Percentiles rank a stretch among this genome's conserved stretches.
Conservation (phyloP, 2,113 vertebrate genomes). For the Chitala chitala region DNA sequence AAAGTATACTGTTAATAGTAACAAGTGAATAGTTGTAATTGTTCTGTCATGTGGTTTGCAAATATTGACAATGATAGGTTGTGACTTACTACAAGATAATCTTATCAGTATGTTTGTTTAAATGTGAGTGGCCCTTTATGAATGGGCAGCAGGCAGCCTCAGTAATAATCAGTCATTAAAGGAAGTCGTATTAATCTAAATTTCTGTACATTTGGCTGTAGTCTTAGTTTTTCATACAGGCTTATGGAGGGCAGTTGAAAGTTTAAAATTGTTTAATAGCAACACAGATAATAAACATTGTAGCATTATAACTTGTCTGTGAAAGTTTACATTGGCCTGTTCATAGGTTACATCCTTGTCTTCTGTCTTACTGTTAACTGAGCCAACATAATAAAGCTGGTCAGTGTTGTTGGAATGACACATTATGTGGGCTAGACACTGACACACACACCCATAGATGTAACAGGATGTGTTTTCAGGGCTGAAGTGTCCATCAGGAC, state of each 20-base stretch:
- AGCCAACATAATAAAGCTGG: background rate
- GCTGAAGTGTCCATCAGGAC: background rate
- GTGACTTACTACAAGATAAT: background rate
- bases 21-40: no score
- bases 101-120: background rate
- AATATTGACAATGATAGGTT: background rate
- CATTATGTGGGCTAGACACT: background rate
- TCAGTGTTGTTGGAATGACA: background rate
- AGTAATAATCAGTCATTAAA: no score
- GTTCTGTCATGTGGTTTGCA: background rate
- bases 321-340: background rate
- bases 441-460: conserved; percentile 6
- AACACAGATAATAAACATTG: no score
- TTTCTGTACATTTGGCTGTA: no score
- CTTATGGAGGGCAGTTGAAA: background rate
- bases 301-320: background rate
- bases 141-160: no score
- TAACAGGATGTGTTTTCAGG: background rate
- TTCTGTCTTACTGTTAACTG: background rate
- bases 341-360: background rate
- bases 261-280: background rate
- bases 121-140: background rate
- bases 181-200: no score
- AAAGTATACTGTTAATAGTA: no score
- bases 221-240: no score